A percentile compares a stretch with the other conserved stretches of the same genome.
phyloP scores from a whole-genome alignment of 2,888 invertebrate species.

The Pheosia tremula region DNA sequence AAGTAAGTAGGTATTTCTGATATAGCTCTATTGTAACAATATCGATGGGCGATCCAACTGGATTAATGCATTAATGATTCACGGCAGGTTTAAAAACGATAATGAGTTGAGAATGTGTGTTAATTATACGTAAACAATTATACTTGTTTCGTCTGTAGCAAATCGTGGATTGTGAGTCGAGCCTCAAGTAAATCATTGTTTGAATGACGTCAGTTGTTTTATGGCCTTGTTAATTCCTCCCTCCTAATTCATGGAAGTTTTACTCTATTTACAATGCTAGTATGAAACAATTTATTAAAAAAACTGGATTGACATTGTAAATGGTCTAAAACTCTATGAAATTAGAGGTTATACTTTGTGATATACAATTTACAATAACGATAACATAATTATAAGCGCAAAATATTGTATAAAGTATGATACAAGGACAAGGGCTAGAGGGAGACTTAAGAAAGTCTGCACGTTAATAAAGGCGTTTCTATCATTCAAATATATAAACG shows the following conservation, averaged over 20 bases:
- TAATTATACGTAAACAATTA: constrained; percentile 49
- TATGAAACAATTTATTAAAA: too few species aligned
- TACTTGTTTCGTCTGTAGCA: constrained; percentile 29
- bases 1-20: background rate
- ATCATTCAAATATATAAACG: constrained; percentile 6
- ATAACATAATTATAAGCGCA: too few species aligned
- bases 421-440: too few species aligned
- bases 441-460: too few species aligned
- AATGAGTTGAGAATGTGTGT: constrained; percentile 43
- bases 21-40: constrained; percentile 8
- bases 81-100: constrained; percentile 39
- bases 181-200: constrained; percentile 1
- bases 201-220: background rate
- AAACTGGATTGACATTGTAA: too few species aligned
- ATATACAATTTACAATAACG: too few species aligned
- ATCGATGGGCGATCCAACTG: constrained; percentile 27
- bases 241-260: too few species aligned
- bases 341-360: too few species aligned
- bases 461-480: too few species aligned
- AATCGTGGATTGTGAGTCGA: constrained; percentile 20
- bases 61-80: constrained; percentile 46
- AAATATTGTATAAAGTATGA: too few species aligned
- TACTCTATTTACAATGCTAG: too few species aligned
- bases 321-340: too few species aligned
- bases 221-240: background rate